Evolutionary conservation across 2,797 vertebrate genomes (phyloP), one percentile per base, ranked within the genome.

Genomic region (Knipowitschia caucasica): DNA sequence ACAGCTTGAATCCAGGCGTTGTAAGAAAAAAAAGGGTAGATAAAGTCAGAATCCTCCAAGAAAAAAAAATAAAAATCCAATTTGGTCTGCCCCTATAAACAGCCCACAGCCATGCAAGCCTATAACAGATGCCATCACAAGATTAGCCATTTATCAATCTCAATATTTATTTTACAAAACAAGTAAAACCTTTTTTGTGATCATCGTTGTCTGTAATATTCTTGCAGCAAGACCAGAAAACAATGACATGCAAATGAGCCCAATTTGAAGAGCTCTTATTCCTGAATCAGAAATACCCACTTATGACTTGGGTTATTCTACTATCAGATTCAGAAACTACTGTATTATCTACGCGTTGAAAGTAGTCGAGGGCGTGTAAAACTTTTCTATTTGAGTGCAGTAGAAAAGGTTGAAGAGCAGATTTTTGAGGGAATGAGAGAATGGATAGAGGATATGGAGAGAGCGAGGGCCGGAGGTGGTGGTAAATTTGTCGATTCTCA

Each of bases 401-500:
- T 57, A 67, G 77, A 53, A 56, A 69, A 52, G 56, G 21, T 69
- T 56, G 63, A 78, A 84, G 34, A 7, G 8, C 7, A 9, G 1
- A 17, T n/a, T n/a, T n/a, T n/a, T n/a, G 35, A 17, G 18, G 10
- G 17, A n/a, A n/a, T n/a, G 1, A 33, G 31, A 7, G 15, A 17
- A 17, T 7, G 17, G 7, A 36, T 2, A 10, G 17, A 18, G 35
- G 18, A 2, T 3, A 8, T 35, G 52, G 36, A 61, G 77, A 75
- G 46, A 64, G 52, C 68, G 59, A 55, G 62, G 55, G 58, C 62
- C 62, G 36, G 30, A 40, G 61, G 29, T 62, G 58, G 36, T 29
- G 20, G 62, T 51, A 67, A 78, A 83, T 64, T 56, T 62, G 76
- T 72, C 77, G 80, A 83, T 84, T 83, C 73, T 85, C 80, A 85